Evolutionary conservation across 1,140 invertebrate genomes (phyloP).

Genomic region (Idris sp.): DNA sequence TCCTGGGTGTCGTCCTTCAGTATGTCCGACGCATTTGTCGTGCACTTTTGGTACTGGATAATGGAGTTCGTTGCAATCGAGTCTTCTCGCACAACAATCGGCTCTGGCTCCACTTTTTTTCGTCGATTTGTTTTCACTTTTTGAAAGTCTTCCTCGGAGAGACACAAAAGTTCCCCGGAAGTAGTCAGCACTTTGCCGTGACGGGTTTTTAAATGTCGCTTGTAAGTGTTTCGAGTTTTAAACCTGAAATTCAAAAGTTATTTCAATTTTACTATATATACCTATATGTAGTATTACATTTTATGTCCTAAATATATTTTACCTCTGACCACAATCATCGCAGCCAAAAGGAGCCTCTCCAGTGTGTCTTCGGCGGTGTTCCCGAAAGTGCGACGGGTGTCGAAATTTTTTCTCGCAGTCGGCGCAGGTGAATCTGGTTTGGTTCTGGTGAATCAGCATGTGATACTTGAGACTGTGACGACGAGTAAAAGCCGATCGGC

Average conservation of each 20-base stretch:
- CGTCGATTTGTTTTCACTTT: slow-evolving; percentile 78
- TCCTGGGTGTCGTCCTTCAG: slow-evolving; percentile 37
- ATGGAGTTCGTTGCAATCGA: slow-evolving; percentile 64
- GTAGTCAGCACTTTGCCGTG: slow-evolving; percentile 82
- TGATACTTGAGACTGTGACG: slow-evolving; percentile 85
- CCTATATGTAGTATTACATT: too few relatives aligned
- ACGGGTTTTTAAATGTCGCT: slow-evolving; percentile 81
- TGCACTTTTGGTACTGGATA: slow-evolving; percentile 56
- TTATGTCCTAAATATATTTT: too few relatives aligned
- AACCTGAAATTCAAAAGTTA: too few relatives aligned
- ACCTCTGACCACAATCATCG: slow-evolving; percentile 81
- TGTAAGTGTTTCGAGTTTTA: slow-evolving; percentile 83
- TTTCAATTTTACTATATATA: too few relatives aligned
- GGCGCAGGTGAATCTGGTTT: slow-evolving; percentile 82
- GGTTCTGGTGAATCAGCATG: slow-evolving; percentile 83
- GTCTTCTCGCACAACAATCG: slow-evolving; percentile 49
- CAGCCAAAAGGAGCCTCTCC: slow-evolving; percentile 84
- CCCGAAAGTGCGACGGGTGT: slow-evolving; percentile 83
- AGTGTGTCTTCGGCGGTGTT: slow-evolving; percentile 82
- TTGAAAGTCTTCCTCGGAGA: slow-evolving; percentile 80
- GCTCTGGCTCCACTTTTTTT: slow-evolving; percentile 57
- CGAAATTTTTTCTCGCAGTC: slow-evolving; percentile 83
- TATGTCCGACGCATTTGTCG: slow-evolving; percentile 14
- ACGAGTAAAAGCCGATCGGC: slow-evolving; percentile 82
- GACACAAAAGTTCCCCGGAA: slow-evolving; percentile 78